These are phyloP conservation scores for Numenius phaeopus DNA, from an alignment of 2,797 vertebrate genomes.

Conservation along the genomic window DNA sequence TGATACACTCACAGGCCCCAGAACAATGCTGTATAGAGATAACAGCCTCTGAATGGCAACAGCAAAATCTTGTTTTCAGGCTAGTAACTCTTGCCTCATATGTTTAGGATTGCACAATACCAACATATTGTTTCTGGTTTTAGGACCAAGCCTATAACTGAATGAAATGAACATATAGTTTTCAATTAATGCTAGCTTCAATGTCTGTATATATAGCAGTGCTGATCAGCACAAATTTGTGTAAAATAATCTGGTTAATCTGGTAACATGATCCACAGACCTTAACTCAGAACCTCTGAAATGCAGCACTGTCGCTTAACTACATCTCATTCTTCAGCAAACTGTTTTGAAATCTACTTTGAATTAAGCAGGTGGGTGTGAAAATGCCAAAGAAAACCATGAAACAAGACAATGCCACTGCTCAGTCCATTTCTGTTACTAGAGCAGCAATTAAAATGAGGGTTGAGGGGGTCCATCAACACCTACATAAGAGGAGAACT, in stretches of 20 bases:
- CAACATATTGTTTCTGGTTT: neutral
- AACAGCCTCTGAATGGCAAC: neutral
- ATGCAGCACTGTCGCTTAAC: neutral
- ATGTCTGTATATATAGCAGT: neutral
- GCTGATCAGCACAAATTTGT: neutral
- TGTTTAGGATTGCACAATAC: neutral
- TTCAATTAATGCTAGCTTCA: neutral
- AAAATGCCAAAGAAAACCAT: neutral
- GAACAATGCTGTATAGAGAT: neutral
- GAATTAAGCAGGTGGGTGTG: neutral
- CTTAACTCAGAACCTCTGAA: neutral
- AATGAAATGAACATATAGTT: neutral
- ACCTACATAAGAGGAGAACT: neutral
- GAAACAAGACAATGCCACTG: neutral
- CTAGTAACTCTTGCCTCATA: neutral
- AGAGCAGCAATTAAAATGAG: neutral
- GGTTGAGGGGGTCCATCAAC: accelerated
- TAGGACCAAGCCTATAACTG: neutral
- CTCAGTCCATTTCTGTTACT: neutral
- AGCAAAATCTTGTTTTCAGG: neutral
- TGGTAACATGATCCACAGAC: neutral
- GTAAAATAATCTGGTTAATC: neutral
- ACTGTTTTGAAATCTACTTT: neutral
- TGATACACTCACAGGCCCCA: neutral
- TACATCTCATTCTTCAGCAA: neutral